Base-by-base conservation (phyloP, 2,888 invertebrate species). In the Junonia oenone region DNA sequence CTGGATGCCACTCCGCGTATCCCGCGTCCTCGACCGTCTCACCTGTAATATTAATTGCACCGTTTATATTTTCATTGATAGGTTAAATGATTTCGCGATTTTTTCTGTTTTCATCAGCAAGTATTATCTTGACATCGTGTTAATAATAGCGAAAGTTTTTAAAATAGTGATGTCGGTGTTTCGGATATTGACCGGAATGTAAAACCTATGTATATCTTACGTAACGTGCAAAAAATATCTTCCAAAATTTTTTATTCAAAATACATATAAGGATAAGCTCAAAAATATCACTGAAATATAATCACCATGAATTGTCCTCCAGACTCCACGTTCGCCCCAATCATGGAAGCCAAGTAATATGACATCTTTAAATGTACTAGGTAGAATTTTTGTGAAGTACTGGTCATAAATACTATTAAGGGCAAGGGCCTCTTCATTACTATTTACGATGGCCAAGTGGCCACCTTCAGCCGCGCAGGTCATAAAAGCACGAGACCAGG, bases 1-100 rank as follows among this genome's bases (percentile, higher is more conserved):
- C 70, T 0, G 11, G 46, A 0, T 61, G 47, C 64, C 76, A 82
- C 26, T 65, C 68, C 29, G 53, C 50, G 49, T 71, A 82, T 0
- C 81, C 81, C 0, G 78, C 78, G n/a, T 68, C 63, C 1, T 50
- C 13, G 0, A 81, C 53, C 0, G 71, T 68, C 35, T 74, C 59
- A 8, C 80, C 82, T 82, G 59, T 8, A 43, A 59, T 45, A 19
- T 17, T 9, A 17, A 38, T 17, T 11, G 5, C 8, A 17, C 2
- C 9, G 2, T 6, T 9, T 29, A 9, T 9, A 29, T n/a, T n/a
- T n/a, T n/a, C n/a, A n/a, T n/a, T n/a, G n/a, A n/a, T n/a, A n/a
- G n/a, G n/a, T n/a, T n/a, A n/a, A n/a, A n/a, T n/a, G n/a, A n/a
- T n/a, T n/a, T n/a, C n/a, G n/a, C n/a, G n/a, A n/a, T n/a, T n/a